phyloP scores from a whole-genome alignment of 2,888 invertebrate species.

The Acleris laterana region DNA sequence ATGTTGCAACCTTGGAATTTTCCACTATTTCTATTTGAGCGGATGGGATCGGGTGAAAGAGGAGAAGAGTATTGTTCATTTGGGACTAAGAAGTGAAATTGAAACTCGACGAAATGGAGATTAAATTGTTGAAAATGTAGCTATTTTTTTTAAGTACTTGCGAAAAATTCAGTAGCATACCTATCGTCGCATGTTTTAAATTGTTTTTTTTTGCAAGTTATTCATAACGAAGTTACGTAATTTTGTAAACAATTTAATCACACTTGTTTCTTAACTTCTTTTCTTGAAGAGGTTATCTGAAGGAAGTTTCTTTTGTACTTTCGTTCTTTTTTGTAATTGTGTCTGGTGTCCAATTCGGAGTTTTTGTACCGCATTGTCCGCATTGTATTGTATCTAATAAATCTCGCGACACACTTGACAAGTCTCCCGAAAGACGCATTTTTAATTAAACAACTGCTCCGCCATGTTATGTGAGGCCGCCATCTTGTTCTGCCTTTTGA shows the following conservation, averaged over 20 bases:
- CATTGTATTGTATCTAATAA: neutral
- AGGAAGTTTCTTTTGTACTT: too few relatives aligned
- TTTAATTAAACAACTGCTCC: constrained; percentile 80
- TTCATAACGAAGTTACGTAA: too few relatives aligned
- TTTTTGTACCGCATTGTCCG: neutral
- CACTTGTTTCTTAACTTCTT: too few relatives aligned
- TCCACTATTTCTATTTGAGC: constrained; percentile 29
- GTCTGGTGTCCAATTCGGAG: too few relatives aligned
- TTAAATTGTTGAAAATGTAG: neutral
- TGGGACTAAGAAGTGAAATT: neutral
- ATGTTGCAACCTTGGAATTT: constrained; percentile 36
- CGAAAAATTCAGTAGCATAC: too few relatives aligned
- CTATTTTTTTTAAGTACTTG: neutral
- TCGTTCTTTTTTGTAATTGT: too few relatives aligned
- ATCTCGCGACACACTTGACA: neutral
- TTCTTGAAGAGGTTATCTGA: too few relatives aligned
- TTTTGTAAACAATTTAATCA: too few relatives aligned
- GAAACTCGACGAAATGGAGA: neutral
- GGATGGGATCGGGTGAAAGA: constrained; percentile 15
- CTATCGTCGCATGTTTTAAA: too few relatives aligned
- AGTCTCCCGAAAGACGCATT: constrained; percentile 66
- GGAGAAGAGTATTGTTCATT: neutral
- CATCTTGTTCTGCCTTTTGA: constrained; percentile 80
- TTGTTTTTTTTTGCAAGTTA: too few relatives aligned
- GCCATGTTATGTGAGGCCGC: constrained; percentile 78